Evolutionary conservation across 2,888 invertebrate genomes (phyloP), one percentile per base, ranked within the genome.

Genomic region (Mantis religiosa): DNA sequence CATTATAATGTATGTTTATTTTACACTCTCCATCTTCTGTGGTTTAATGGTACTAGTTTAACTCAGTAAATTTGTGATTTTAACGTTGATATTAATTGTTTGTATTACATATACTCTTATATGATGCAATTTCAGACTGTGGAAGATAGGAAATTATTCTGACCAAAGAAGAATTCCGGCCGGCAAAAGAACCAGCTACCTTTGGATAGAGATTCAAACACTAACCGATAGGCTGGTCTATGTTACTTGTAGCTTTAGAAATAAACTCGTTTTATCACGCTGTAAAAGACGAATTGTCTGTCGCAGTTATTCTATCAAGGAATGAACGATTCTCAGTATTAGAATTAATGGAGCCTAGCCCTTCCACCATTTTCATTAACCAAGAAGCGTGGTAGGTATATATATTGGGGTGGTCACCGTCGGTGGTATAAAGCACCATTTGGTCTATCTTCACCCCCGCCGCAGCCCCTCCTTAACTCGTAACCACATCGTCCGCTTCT

Each of bases 401-500:
- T 71, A 71, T 20, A 71, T 4, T 71, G 20, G 54, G 54, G 54
- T 71, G 54, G 54, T 71, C 54, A 71, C 54, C 54, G 41, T 41
- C 41, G 41, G 41, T 41, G 54, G 54, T 71, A 71, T 71, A 71
- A 71, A 71, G 54, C 54, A 71, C 54, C 82, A n/a, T 87, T 82
- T 87, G 87, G 14, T 28, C 82, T 30, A 87, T 41, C 87, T 15
- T 28, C 28, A 85, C 89, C 90, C 88, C 89, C 91, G 88, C 88
- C 83, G 89, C 84, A 84, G n/a, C 88, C 83, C 87, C 84, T 87
- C 85, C 87, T 89, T 82, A 84, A 82, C 87, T 84, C 88, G 87
- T 89, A 87, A 88, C 88, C 89, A 89, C 89, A 85, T 88, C 86
- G 88, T 89, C 89, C 89, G 84, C 88, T 90, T 30, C 54, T 71